A percentile compares a stretch with the other conserved stretches of the same genome.
These are phyloP conservation scores for Oxyura jamaicensis DNA, from an alignment of 2,113 vertebrate species.

Conservation along the genomic window DNA sequence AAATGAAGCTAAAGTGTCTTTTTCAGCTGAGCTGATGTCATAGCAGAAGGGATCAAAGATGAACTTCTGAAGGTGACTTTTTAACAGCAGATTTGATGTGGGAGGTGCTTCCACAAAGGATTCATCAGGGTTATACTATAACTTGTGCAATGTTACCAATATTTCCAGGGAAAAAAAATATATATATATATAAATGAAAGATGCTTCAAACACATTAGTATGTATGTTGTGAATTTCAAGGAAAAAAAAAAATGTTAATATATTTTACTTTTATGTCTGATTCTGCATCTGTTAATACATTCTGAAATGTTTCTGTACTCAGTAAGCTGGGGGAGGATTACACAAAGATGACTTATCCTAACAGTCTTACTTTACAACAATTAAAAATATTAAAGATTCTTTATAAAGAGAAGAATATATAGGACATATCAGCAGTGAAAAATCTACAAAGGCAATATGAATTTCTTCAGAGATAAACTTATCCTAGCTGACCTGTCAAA, in stretches of 20 bases:
- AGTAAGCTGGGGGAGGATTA: not conserved
- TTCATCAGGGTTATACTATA: slow-evolving; percentile 10
- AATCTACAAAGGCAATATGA: not conserved
- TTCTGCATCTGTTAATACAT: not conserved
- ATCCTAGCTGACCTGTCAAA: not conserved
- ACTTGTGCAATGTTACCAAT: not conserved
- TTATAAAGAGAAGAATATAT: not conserved
- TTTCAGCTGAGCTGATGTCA: not conserved
- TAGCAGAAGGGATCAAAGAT: slow-evolving; percentile 7
- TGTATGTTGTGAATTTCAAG: not conserved
- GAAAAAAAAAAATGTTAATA: not conserved
- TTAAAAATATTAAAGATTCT: not conserved
- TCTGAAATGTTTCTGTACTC: not conserved
- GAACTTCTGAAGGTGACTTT: slow-evolving; percentile 28
- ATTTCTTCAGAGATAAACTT: not conserved
- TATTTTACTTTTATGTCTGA: not conserved
- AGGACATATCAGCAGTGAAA: not conserved
- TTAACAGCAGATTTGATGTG: slow-evolving; percentile 4
- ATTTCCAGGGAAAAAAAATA: not conserved
- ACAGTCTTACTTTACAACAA: not conserved
- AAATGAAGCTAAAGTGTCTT: slow-evolving; percentile 11
- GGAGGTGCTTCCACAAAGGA: not conserved
- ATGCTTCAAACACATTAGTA: not conserved
- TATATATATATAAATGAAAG: not conserved
- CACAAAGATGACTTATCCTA: not conserved